These are phyloP conservation scores for Aricia artaxerxes DNA, from an alignment of 2,888 invertebrate genomes.

Conservation along the genomic window DNA sequence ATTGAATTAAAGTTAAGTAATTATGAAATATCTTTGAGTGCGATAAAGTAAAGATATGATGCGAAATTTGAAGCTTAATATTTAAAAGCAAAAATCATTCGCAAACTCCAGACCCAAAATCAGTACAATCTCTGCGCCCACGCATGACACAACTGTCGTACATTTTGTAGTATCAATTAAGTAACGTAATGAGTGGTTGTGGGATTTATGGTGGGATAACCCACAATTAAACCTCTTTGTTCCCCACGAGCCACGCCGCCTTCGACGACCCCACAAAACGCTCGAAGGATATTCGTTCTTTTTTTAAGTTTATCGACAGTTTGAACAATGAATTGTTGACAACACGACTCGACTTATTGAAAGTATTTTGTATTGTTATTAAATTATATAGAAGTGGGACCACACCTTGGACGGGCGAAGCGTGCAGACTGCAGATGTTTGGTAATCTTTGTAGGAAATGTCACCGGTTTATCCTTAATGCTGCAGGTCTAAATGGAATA, in stretches of 20 bases:
- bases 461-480: not conserved
- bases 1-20: too few relatives aligned
- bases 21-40: too few relatives aligned
- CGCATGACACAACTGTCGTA: conserved; percentile 22
- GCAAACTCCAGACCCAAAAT: conserved; percentile 21
- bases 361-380: not conserved
- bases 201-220: conserved; percentile 72
- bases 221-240: conserved; percentile 77
- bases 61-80: not conserved
- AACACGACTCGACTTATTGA: conserved; percentile 10
- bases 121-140: conserved; percentile 11
- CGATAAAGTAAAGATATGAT: not conserved
- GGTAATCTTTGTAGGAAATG: not conserved
- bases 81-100: not conserved
- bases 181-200: conserved; percentile 75
- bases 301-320: conserved; percentile 10
- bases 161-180: conserved; percentile 61
- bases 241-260: conserved; percentile 47
- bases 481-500: not conserved
- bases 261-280: conserved; percentile 55
- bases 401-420: not conserved
- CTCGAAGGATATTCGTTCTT: conserved; percentile 30
- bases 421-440: not conserved
- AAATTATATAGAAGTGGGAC: not conserved
- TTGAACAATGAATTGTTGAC: conserved; percentile 23